Evolutionary conservation across 2,797 vertebrate genomes (phyloP), one percentile per base, ranked within the genome.

Genomic region (Mareca strepera): DNA sequence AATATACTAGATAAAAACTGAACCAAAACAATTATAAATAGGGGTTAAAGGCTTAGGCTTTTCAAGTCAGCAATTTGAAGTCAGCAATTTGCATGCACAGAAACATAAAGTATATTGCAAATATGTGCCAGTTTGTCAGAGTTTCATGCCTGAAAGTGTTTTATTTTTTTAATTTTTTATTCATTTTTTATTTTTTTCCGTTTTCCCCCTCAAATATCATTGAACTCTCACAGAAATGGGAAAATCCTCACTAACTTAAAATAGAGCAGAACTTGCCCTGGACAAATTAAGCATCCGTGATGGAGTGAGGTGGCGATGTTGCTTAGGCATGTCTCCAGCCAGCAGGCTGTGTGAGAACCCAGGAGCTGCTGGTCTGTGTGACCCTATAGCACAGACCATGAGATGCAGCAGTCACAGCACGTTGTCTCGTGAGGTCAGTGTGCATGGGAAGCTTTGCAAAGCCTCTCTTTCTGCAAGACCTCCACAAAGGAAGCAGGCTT

Each of bases 351-450:
- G 9, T 56, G 17, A 28, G 18, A 70, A 62, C 39, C 28, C 3
- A 0, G 46, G 9, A 48, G 6, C 6, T 85, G 43, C 17, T 0
- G 0, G 1, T 77, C 25, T 18, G 17, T 7, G 8, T 20, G 53
- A 5, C 9, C 21, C 18, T 33, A 50, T 52, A 44, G 41, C 21
- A 5, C 6, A 41, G 29, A 29, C 12, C 31, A 29, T 0, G 4
- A 44, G 26, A 31, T 33, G 29, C 6, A 18, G 43, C 11, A 35
- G 37, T 3, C 60, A 55, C 35, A 72, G 17, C 2, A 4, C 7
- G 5, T n/a, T 0, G 0, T 64, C 22, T 91, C 3, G 6, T 1
- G 2, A 3, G 15, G 26, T 31, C 3, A 1, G 2, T 48, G 37
- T 13, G 8, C 8, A 8, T 7, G 21, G 41, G 41, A 33, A 44